Evolutionary conservation across 1,140 invertebrate species (phyloP), one percentile per base, ranked within the genome.

Genomic region (Saccostrea cuccullata): DNA sequence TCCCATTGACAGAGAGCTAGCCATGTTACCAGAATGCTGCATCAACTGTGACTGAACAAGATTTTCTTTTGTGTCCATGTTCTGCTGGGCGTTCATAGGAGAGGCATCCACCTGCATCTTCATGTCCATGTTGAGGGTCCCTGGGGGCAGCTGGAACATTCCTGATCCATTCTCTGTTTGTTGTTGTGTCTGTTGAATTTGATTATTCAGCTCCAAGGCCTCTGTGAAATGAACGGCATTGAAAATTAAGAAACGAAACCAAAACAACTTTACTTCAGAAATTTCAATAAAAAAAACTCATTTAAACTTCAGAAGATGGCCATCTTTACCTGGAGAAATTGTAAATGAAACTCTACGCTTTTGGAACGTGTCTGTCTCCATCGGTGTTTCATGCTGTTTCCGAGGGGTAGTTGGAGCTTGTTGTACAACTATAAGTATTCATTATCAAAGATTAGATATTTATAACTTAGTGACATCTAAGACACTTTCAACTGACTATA

Each of bases 141-240:
- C 89, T 0, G 89, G 91, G 13, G 91, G 91, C 9, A 91, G 88
- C 55, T 91, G 91, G 60, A 91, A 91, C 88, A 91, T 84, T 30
- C 87, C 84, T 36, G 87, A 85, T 55, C 86, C 55, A 20, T 86
- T 55, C 55, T 88, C 73, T 40, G 77, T 47, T 36, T 84, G 86
- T 84, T 91, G 89, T 85, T 88, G 85, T 23, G 84, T 73, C 40
- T 88, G 88, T 85, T 91, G 89, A 73, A 91, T 89, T 56, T 89
- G 90, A 23, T 87, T 88, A 55, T 89, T 90, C 73, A 91, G 70
- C 36, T 91, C 89, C 30, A 91, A 82, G n/a, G 90, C 90, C 73
- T 89, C 90, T 91, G 85, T 60, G 73, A 56, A 30, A 20, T 15
- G 17, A 17, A 23, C 55, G 6, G 60, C 23, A 30, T 26, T 64